phyloP scores from a whole-genome alignment of 92 coral and sea anemone genomes.

The Micromussa lordhowensis region DNA sequence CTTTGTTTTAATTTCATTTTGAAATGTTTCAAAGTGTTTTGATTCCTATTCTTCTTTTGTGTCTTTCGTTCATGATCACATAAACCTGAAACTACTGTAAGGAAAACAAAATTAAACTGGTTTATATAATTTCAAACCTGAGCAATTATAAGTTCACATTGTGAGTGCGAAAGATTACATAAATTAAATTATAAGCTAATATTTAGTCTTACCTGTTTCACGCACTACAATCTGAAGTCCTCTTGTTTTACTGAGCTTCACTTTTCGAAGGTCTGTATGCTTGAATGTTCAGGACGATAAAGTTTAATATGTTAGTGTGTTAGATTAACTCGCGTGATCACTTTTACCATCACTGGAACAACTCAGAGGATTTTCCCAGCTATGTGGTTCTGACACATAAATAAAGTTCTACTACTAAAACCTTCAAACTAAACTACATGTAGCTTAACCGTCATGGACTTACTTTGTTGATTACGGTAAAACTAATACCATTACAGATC shows the following conservation, averaged over 20 bases:
- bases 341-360: neutral
- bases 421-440: too few relatives aligned
- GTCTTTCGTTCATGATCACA: neutral
- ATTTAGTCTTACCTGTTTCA: conserved; percentile 55
- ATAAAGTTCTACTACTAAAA: too few relatives aligned
- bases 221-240: conserved; percentile 77
- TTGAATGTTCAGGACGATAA: neutral
- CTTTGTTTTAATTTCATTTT: neutral
- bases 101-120: neutral
- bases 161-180: neutral
- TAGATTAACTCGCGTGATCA: too few relatives aligned
- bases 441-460: too few relatives aligned
- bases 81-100: neutral
- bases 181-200: neutral
- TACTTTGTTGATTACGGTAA: conserved; percentile 70
- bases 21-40: too few relatives aligned
- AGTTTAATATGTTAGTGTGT: neutral
- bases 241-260: conserved; percentile 79
- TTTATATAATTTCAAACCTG: neutral
- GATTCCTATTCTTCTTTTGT: too few relatives aligned
- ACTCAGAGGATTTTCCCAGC: neutral
- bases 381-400: too few relatives aligned
- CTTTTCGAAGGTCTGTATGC: conserved; percentile 40
- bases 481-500: conserved; percentile 81
- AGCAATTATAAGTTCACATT: too few relatives aligned